These are phyloP conservation scores for Hemiprocne comata DNA, from an alignment of 2,113 vertebrate genomes.

Conservation along the genomic window DNA sequence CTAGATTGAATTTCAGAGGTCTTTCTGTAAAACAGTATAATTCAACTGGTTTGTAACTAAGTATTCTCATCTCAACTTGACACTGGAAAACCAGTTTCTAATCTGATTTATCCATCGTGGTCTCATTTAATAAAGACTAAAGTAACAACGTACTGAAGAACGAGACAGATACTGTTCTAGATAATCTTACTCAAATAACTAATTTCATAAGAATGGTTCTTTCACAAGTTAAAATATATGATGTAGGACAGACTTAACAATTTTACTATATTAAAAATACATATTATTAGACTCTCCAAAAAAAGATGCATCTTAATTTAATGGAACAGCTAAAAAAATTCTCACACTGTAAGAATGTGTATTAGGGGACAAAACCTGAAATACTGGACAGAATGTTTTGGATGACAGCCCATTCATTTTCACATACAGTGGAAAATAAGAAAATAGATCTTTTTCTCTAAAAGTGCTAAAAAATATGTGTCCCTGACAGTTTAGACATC, in stretches of 20 bases:
- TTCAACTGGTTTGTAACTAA: neutral
- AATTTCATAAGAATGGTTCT: neutral
- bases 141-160: neutral
- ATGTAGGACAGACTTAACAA: neutral
- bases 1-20: neutral
- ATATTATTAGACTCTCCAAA: neutral
- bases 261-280: neutral
- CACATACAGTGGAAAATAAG: neutral
- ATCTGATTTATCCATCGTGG: neutral
- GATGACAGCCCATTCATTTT: neutral
- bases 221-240: neutral
- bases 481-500: neutral
- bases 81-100: neutral
- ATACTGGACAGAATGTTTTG: neutral
- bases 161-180: neutral
- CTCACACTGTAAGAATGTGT: neutral
- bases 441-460: neutral
- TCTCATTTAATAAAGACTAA: neutral
- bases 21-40: neutral
- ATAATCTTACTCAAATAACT: neutral
- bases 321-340: neutral
- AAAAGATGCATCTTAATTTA: neutral
- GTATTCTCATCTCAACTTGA: neutral
- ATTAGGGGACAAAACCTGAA: neutral
- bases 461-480: neutral